Evolutionary conservation across 2,797 vertebrate species (phyloP), one percentile per base, ranked within the genome.

Genomic region (Labeo calbasu): DNA sequence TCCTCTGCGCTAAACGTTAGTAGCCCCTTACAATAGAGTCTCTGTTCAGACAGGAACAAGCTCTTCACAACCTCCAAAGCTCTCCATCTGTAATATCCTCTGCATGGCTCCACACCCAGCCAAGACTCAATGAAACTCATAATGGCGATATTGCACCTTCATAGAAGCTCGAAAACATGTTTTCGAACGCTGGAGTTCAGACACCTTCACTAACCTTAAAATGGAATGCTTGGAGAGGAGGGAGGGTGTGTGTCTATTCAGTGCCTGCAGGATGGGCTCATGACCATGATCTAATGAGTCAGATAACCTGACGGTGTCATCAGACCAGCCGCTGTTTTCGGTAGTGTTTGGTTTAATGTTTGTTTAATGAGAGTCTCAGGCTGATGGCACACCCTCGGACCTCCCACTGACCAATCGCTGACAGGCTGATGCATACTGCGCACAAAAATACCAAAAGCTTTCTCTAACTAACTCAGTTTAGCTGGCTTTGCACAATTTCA

Each of bases 11-110:
- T 63, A 66, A 76, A 75, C 48, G 32, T 81, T 53, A 70, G 36
- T 46, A 4, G 19, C 12, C 36, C 21, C 7, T 7, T 23, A 86
- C 72, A 86, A 86, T 77, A 75, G 43, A 70, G 65, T 50, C 85
- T 84, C 82, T 86, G 85, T 86, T 86, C 19, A 43, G 78, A 68
- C 63, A 81, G 71, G 77, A 81, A 71, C 65, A 80, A 70, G 72
- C 51, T 51, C 73, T 59, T 61, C 48, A 32, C 63, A 50, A 77
- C 72, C 48, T 61, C 63, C 73, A 69, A 25, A 71, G 43, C 79
- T 63, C 55, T 70, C 19, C 61, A 46, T 72, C 71, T 68, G 71
- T 76, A 76, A 75, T 55, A 83, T 53, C n/a, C 72, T 83, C 59
- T 40, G 50, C 11, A 21, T 4, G 40, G 36, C 32, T 76, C 63